Evolutionary conservation across 2,888 invertebrate species (phyloP), one percentile per base, ranked within the genome.

Genomic region (Drosophila nigritarsus): DNA sequence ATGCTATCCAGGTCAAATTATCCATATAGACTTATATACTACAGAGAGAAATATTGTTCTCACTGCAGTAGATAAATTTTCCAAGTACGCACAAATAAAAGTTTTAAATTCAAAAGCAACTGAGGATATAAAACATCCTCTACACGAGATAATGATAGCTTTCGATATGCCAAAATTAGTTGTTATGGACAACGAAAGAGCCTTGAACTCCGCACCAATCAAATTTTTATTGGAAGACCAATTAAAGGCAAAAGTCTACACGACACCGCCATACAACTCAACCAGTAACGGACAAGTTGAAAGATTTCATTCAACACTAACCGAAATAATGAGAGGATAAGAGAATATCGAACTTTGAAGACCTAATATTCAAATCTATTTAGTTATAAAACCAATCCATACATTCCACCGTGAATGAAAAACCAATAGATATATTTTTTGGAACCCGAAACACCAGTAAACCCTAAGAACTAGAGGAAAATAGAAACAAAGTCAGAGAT

Each of bases 251-350:
- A n/a, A 15, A n/a, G 36, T 48, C 18, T 60, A 38, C 24, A 58
- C 34, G 24, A 58, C 58, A 9, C 40, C 55, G 1, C 30, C 55
- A 15, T 38, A 54, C n/a, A 8, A 42, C 0, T 56, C 42, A 8
- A 36, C 7, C 7, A 36, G 48, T 11, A 59, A 59, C 7, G 58
- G 42, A 7, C 30, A 59, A 34, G n/a, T 82, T 13, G 78, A 82
- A 53, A 36, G 75, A 24, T 75, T 81, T 9, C 81, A 79, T 48
- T 82, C 79, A 0, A 79, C 78, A 9, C 27, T 80, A 1, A 51
- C 70, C 0, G 78, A 80, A 56, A 76, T 82, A 18, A 60, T 70
- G 63, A 65, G 81, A 15, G 2, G 15, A 36, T 1, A 2, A 36
- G 0, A 15, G 2, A 15, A 36, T 36, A 36, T 6, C 15, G 15